Conservation (phyloP, 2,888 invertebrate species). For the Bellardia bayeri region DNA sequence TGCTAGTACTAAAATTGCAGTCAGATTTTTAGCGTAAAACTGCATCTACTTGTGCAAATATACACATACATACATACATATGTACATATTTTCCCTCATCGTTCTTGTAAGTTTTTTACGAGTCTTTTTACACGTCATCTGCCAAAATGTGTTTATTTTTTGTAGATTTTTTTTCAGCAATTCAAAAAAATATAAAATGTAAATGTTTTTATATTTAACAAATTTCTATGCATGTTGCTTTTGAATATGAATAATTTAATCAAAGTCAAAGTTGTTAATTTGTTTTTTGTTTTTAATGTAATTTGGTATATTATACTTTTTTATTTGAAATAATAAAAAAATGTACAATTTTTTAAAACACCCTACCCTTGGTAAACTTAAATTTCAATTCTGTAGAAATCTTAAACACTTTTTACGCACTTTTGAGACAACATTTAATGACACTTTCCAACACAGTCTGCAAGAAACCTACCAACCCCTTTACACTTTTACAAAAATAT, state of each 20-base stretch:
- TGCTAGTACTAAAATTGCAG: slow-evolving; percentile 45
- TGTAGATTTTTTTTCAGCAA: slow-evolving; percentile 15
- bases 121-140: slow-evolving; percentile 62
- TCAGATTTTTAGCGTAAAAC: slow-evolving; percentile 47
- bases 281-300: slow-evolving; percentile 16
- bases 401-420: too few relatives aligned
- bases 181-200: slow-evolving; percentile 50
- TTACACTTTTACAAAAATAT: too few relatives aligned
- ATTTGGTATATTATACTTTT: slow-evolving; percentile 34
- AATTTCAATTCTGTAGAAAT: too few relatives aligned
- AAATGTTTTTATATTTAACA: slow-evolving; percentile 58
- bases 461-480: too few relatives aligned
- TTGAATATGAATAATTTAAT: slow-evolving; percentile 25
- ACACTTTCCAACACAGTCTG: too few relatives aligned
- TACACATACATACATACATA: too few relatives aligned
- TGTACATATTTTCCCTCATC: too few relatives aligned
- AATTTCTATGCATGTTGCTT: slow-evolving; percentile 74
- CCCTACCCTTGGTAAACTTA: too few relatives aligned
- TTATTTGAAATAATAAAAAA: background rate
- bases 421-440: too few relatives aligned
- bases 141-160: slow-evolving; percentile 48
- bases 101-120: slow-evolving; percentile 61
- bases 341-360: background rate
- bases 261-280: slow-evolving; percentile 61
- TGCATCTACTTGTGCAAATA: background rate